Evolutionary conservation across 1,140 invertebrate genomes (phyloP), one percentile per base, ranked within the genome.

Genomic region (Bombus impatiens): DNA sequence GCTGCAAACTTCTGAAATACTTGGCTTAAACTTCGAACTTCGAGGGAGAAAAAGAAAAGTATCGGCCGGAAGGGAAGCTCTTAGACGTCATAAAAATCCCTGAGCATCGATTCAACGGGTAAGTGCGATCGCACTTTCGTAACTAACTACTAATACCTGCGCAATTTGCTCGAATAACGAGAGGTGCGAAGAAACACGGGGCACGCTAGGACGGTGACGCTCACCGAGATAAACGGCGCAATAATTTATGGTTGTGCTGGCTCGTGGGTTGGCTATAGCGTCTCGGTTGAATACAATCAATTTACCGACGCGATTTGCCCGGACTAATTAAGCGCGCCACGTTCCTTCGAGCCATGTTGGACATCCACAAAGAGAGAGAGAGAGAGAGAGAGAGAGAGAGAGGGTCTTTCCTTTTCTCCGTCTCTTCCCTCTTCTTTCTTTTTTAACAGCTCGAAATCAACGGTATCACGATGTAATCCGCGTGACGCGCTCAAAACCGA

Each of bases 1-100:
- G 53, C 35, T 32, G 40, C 53, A 59, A 85, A 85, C 32, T 85
- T 80, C 47, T 40, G 28, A 59, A 77, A 83, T 67, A 77, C 81
- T 83, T 83, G 59, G 53, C 40, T 32, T n/a, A 75, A 74, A 62
- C 53, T 35, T 37, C 1, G 9, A 68, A 68, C 32, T 37, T 37
- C 37, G 59, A 32, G n/a, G 13, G 35, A 37, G 9, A 12, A 35
- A 25, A 65, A 37, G 15, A 42, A 78, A 53, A 68, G 82, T 59
- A 78, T 78, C 82, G 44, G n/a, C 65, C 44, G 22, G 40, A 3
- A 13, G 47, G 37, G 32, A 35, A 18, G 25, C 22, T 62, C 15
- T 40, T 18, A 9, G 25, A 15, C 5, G 22, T 22, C 40, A 18
- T 15, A 72, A 85, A 80, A 85, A 85, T 72, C 35, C 68, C 10